A percentile compares a stretch with the other conserved stretches of the same genome.
phyloP scores from a whole-genome alignment of 30 jellyfish, hydroid and myxozoan genomes.

The Aurelia sp. region DNA sequence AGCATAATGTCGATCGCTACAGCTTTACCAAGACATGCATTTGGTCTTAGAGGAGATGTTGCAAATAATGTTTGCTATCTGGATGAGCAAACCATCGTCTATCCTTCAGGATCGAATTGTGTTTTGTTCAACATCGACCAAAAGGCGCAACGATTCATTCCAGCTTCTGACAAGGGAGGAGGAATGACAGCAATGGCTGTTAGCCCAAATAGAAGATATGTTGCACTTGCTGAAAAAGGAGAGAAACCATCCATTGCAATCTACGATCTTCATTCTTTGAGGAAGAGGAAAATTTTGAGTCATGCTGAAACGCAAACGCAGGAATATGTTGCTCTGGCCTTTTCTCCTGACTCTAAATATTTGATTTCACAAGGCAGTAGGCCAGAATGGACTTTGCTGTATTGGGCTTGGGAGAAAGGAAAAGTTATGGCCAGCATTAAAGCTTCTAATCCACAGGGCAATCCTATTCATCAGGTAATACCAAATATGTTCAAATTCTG shows the following conservation, averaged over 20 bases:
- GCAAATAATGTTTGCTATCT: constrained; percentile 85
- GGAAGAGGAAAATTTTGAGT: constrained; percentile 85
- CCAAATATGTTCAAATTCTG: too few species aligned
- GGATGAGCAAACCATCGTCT: constrained; percentile 93
- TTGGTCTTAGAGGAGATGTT: constrained; percentile 92
- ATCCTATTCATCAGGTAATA: constrained; percentile 82
- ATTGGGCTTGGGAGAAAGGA: constrained; percentile 99
- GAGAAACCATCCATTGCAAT: constrained; percentile 88
- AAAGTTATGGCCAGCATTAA: constrained; percentile 86
- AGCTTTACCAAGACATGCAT: constrained; percentile 91
- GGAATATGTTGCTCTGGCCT: constrained; percentile 86
- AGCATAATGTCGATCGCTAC: constrained; percentile 84
- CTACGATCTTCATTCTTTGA: constrained; percentile 90
- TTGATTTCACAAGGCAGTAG: constrained; percentile 94
- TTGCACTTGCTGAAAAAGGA: constrained; percentile 94
- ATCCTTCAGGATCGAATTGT: constrained; percentile 96
- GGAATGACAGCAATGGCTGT: constrained; percentile 95
- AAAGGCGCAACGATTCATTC: constrained; percentile 81
- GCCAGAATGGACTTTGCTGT: constrained; percentile 90
- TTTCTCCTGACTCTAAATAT: constrained; percentile 96
- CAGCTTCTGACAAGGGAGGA: constrained; percentile 81
- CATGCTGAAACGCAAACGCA: constrained; percentile 76
- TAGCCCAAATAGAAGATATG: constrained; percentile 94
- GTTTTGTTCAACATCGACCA: constrained; percentile 94
- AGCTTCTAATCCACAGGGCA: constrained; percentile 81